A percentile compares a stretch with the other conserved stretches of the same genome.
These are phyloP conservation scores for Apostichopus californicus DNA, from an alignment of 35 echinoderm and acorn worm species.

Conservation along the genomic window DNA sequence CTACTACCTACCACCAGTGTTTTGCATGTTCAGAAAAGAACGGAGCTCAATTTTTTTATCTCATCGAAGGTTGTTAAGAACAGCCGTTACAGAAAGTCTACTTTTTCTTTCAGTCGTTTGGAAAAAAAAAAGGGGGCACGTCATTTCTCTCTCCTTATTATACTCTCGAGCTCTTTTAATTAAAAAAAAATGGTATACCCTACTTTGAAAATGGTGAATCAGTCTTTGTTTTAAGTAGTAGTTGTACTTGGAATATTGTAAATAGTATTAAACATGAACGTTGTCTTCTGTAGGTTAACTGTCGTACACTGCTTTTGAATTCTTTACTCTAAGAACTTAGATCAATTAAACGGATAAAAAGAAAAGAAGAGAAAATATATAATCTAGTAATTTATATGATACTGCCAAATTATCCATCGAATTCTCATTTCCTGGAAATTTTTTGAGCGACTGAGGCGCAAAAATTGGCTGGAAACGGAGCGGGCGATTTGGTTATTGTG, in stretches of 20 bases:
- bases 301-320: background rate
- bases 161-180: background rate
- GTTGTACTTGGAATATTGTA: background rate
- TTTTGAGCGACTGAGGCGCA: too few species aligned
- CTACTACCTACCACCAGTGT: conserved; percentile 18
- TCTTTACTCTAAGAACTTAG: background rate
- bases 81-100: background rate
- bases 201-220: too few species aligned
- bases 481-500: too few species aligned
- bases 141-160: background rate
- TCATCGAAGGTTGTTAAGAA: background rate
- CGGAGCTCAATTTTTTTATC: background rate
- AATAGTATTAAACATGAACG: background rate
- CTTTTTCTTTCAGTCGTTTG: background rate
- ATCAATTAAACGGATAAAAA: background rate
- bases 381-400: too few species aligned
- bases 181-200: background rate
- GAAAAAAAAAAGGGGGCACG: background rate
- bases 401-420: too few species aligned
- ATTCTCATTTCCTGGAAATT: too few species aligned
- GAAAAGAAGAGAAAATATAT: too few species aligned
- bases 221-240: too few species aligned
- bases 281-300: background rate
- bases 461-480: too few species aligned
- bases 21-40: conserved; percentile 18